Base-by-base conservation (phyloP, 2,888 invertebrate genomes). In the Agrotis ipsilon region DNA sequence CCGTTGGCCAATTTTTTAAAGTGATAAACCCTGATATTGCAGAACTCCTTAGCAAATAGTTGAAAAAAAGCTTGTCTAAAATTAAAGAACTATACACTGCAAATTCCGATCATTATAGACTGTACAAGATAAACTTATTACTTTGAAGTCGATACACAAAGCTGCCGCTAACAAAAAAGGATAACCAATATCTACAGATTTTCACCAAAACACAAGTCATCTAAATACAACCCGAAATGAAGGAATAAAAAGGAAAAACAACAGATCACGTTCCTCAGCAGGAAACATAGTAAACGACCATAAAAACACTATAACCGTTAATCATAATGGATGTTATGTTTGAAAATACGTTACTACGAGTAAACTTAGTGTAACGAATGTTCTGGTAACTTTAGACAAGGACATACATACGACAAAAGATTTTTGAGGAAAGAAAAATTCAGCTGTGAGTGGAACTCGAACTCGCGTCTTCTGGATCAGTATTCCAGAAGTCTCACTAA, bases 231-330 rank as follows among this genome's bases (percentile, higher is more conserved):
- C 14, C 49, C 43, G 46, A 54, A 60, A 68, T 13, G 21, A 58
- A 64, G 32, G 66, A 60, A 68, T n/a, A 67, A 32, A 45, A 69
- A 24, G 21, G 9, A 52, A 58, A 61, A 68, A 54, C 49, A 45
- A 68, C 13, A 61, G n/a, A 49, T 49, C 58, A 63, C 27, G 54
- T 49, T 66, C 54, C 78, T 49, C 52, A 52, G 75, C 64, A 51
- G 62, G 55, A 52, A 63, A 67, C 62, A 63, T 27, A 16, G 46
- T 59, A 66, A 69, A 39, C 24, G 48, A 60, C 55, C 14, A 55
- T 52, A 63, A 69, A 68, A 71, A 57, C 46, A 49, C 55, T 21
- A 58, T 65, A 58, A 61, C 64, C 43, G 39, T 65, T 51, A 49
- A 46, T 79, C 32, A 52, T 52, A 48, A 21, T 24, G n/a, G 18